Percentiles rank a stretch among this genome's conserved stretches.
Evolutionary conservation across 2,113 vertebrate species (phyloP).

Genomic region (Carlito syrichta): DNA sequence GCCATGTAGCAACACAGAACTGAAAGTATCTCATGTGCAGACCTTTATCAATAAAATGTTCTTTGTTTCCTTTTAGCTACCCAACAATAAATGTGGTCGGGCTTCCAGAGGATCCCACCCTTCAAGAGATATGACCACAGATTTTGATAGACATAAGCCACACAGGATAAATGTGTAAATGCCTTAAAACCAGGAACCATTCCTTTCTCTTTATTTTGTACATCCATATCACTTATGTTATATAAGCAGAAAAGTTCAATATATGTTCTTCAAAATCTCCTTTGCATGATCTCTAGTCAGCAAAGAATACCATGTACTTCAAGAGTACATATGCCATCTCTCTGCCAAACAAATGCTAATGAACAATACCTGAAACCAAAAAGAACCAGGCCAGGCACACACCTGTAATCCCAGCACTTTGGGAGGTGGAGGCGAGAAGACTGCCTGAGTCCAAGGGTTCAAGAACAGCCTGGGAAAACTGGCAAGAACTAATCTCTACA

Average conservation of each 20-base stretch:
- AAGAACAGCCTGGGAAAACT: no score
- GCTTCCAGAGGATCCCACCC: not conserved
- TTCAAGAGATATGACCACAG: conserved; percentile 3
- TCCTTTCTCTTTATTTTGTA: conserved; percentile 18
- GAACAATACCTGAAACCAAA: conserved; percentile 3
- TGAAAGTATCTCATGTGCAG: not conserved
- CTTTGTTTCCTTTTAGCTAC: not conserved
- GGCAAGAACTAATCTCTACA: no score
- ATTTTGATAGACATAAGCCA: not conserved
- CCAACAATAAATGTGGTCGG: not conserved
- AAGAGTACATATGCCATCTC: not conserved
- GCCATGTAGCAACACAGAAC: not conserved
- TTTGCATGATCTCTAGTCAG: not conserved
- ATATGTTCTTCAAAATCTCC: conserved; percentile 24
- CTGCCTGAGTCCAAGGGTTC: no score
- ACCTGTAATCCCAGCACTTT: no score
- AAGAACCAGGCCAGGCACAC: no score
- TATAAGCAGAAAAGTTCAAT: conserved; percentile 5
- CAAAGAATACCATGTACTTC: conserved; percentile 23
- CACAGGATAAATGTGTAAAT: not conserved
- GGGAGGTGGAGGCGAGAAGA: no score
- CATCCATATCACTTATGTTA: not conserved
- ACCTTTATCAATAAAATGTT: not conserved
- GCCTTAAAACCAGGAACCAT: not conserved
- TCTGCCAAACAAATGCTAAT: conserved; percentile 37